Evolutionary conservation across 2,797 vertebrate genomes (phyloP).

Genomic region (Austrolebias charrua): DNA sequence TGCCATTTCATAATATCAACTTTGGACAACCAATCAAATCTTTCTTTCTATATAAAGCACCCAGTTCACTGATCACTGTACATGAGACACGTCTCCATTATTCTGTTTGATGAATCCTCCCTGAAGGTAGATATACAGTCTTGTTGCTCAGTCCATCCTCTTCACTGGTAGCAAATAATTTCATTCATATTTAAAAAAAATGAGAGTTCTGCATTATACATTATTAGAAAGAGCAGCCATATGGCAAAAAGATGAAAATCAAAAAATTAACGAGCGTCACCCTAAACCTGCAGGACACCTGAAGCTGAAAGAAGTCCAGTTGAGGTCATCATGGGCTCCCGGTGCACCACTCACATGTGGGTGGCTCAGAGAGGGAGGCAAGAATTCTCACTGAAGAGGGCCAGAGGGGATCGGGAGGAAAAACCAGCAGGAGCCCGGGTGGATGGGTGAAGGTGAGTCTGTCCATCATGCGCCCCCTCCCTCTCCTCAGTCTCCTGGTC

Average conservation of each 20-base stretch:
- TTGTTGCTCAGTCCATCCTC: constrained; percentile 44
- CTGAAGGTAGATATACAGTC: constrained; percentile 52
- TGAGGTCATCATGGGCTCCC: constrained; percentile 62
- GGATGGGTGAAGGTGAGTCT: constrained; percentile 56
- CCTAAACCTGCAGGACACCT: constrained; percentile 36
- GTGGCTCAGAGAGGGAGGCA: constrained; percentile 50
- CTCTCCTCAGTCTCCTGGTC: constrained; percentile 40
- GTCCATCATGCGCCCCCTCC: constrained; percentile 66
- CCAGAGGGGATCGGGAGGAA: constrained; percentile 53
- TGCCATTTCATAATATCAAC: constrained; percentile 11
- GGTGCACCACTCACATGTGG: constrained; percentile 53
- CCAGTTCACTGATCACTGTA: constrained; percentile 35
- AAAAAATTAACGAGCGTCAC: constrained; percentile 37
- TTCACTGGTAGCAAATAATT: constrained; percentile 24
- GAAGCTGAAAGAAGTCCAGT: constrained; percentile 42
- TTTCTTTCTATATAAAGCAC: constrained; percentile 60
- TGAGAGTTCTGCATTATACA: constrained; percentile 51
- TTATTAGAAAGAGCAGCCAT: constrained; percentile 46
- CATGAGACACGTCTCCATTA: constrained; percentile 46
- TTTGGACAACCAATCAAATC: constrained; percentile 31
- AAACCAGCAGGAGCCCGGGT: constrained; percentile 56
- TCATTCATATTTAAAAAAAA: constrained; percentile 37
- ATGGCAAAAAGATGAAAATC: constrained; percentile 32
- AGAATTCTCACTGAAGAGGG: constrained; percentile 50
- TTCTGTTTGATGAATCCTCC: constrained; percentile 30